phyloP scores from a whole-genome alignment of 2,113 vertebrate species.

The Pelmatolapia mariae region DNA sequence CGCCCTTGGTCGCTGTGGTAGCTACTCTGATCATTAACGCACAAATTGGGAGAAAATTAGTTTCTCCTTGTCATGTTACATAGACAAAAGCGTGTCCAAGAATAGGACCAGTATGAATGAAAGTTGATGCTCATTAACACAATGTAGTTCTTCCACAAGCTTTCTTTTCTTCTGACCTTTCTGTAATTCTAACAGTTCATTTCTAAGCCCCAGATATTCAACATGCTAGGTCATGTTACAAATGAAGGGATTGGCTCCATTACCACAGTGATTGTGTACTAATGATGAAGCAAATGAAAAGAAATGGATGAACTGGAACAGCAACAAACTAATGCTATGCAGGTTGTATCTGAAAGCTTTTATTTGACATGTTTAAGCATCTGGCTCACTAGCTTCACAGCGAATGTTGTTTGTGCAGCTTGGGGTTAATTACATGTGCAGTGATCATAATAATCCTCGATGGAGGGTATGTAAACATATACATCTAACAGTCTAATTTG shows the following conservation, averaged over 20 bases:
- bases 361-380: neutral
- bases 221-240: neutral
- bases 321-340: neutral
- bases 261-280: neutral
- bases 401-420: conserved; percentile 15
- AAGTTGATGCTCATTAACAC: conserved; percentile 17
- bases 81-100: neutral
- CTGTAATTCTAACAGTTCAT: neutral
- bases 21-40: conserved; percentile 53
- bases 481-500: conserved; percentile 43
- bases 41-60: conserved; percentile 45
- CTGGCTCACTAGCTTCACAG: neutral
- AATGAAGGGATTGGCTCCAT: conserved; percentile 1
- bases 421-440: neutral
- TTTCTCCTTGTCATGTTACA: conserved; percentile 11
- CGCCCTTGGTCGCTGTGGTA: conserved; percentile 40
- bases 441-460: conserved; percentile 6
- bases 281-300: conserved; percentile 1
- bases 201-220: neutral
- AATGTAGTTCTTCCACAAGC: neutral
- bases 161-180: conserved; percentile 23
- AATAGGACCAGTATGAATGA: conserved; percentile 1
- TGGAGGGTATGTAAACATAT: conserved; percentile 42
- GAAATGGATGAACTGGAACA: neutral
- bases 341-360: neutral